Percentiles rank a stretch among this genome's conserved stretches.
These are phyloP conservation scores for Synodontis membranacea DNA, from an alignment of 2,113 vertebrate species.

Conservation along the genomic window DNA sequence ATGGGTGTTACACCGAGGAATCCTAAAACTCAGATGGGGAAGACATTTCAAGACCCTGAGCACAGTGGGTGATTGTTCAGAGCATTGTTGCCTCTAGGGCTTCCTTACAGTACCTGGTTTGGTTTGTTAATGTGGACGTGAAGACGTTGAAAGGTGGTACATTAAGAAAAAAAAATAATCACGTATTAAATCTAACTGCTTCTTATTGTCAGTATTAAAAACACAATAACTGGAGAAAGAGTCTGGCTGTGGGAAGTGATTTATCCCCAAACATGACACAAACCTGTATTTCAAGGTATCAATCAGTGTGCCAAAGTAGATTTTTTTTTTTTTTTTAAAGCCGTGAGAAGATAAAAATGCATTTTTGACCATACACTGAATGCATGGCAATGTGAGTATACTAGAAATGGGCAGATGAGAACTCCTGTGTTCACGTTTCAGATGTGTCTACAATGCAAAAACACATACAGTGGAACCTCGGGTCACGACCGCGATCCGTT, in stretches of 20 bases:
- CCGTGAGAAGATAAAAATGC: not conserved
- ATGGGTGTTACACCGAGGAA: not conserved
- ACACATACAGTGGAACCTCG: too few relatives aligned
- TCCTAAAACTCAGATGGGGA: not conserved
- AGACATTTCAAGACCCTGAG: not conserved
- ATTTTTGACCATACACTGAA: not conserved
- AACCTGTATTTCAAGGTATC: constrained; percentile 3
- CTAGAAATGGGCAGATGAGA: not conserved
- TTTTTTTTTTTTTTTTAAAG: not conserved
- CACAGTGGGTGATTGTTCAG: not conserved
- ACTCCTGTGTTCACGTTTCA: not conserved
- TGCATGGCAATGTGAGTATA: not conserved
- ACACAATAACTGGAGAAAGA: not conserved
- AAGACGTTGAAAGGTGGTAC: not conserved
- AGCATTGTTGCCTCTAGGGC: not conserved
- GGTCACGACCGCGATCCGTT: too few relatives aligned
- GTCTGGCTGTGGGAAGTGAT: not conserved
- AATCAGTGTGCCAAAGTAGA: not conserved
- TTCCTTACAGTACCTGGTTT: not conserved
- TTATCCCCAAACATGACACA: not conserved
- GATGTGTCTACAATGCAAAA: too few relatives aligned
- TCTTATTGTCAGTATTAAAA: not conserved
- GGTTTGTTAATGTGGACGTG: constrained; percentile 11
- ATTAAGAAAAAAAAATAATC: not conserved
- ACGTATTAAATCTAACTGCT: not conserved